A percentile compares a stretch with the other conserved stretches of the same genome.
Conservation (phyloP, 2,888 invertebrate species). For the Agonopterix subpropinquella region DNA sequence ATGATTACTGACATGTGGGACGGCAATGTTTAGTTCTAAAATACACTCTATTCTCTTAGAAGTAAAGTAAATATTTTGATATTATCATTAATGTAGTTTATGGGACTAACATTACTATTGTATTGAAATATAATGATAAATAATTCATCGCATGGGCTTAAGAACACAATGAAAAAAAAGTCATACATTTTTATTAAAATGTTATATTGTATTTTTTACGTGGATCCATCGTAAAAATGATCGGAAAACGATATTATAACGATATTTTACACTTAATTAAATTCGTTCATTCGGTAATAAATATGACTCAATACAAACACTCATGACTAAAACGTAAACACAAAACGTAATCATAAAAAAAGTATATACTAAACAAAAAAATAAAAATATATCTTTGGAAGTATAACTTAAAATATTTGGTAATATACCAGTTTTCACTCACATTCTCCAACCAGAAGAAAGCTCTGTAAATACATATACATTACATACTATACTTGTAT, state of each 20-base stretch:
- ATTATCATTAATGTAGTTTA: no score
- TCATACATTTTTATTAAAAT: no score
- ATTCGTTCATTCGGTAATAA: constrained; percentile 34
- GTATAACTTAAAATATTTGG: constrained; percentile 48
- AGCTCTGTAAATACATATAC: constrained; percentile 6
- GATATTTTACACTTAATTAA: constrained; percentile 17
- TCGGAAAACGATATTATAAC: constrained; percentile 12
- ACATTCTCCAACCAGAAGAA: constrained; percentile 12
- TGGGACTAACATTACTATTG: no score
- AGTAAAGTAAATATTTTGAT: no score
- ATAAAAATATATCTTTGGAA: constrained; percentile 61
- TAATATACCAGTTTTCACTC: constrained; percentile 14
- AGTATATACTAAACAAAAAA: constrained; percentile 30
- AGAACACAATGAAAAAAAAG: no score
- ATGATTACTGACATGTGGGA: no score
- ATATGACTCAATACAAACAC: constrained; percentile 55
- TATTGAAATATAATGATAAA: no score
- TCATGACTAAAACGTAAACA: constrained; percentile 18
- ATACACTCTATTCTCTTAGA: no score
- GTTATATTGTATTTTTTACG: constrained; percentile 40
- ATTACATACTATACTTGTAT: constrained; percentile 3
- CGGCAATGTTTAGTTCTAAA: no score
- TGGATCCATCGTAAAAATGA: constrained; percentile 45
- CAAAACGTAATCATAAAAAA: constrained; percentile 24
- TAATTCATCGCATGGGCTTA: no score